A percentile compares a stretch with the other conserved stretches of the same genome.
These are phyloP conservation scores for Stegana nigrithorax DNA, from an alignment of 2,888 invertebrate genomes.

Conservation along the genomic window DNA sequence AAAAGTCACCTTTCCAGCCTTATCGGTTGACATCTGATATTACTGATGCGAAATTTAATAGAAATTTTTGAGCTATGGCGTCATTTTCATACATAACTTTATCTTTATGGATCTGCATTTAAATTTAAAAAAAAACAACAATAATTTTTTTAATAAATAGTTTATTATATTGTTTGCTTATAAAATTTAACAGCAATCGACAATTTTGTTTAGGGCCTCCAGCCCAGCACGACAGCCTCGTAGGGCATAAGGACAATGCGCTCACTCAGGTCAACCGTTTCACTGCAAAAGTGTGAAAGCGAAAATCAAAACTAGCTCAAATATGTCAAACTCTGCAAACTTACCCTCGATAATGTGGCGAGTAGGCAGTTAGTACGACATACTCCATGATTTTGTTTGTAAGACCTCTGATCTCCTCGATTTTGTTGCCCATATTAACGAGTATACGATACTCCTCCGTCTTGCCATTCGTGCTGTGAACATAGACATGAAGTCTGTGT, in stretches of 20 bases:
- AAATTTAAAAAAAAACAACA: too few species aligned
- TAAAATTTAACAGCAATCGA: background rate
- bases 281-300: conserved; percentile 34
- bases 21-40: too few species aligned
- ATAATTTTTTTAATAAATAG: background rate
- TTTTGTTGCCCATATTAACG: conserved; percentile 55
- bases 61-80: too few species aligned
- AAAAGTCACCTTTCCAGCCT: too few species aligned
- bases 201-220: conserved; percentile 39
- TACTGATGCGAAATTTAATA: too few species aligned
- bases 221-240: conserved; percentile 57
- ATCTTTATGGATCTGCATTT: too few species aligned
- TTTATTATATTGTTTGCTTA: background rate
- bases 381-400: conserved; percentile 49
- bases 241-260: conserved; percentile 52
- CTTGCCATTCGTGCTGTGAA: conserved; percentile 41
- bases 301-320: background rate
- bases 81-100: too few species aligned
- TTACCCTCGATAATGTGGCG: conserved; percentile 52
- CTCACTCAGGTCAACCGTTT: conserved; percentile 43
- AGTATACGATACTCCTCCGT: conserved; percentile 58
- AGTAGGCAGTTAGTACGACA: conserved; percentile 49
- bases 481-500: background rate
- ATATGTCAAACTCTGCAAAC: background rate
- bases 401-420: conserved; percentile 47